Evolutionary conservation across 2,888 invertebrate genomes (phyloP), one percentile per base, ranked within the genome.

Genomic region (Drosophila setosimentum): DNA sequence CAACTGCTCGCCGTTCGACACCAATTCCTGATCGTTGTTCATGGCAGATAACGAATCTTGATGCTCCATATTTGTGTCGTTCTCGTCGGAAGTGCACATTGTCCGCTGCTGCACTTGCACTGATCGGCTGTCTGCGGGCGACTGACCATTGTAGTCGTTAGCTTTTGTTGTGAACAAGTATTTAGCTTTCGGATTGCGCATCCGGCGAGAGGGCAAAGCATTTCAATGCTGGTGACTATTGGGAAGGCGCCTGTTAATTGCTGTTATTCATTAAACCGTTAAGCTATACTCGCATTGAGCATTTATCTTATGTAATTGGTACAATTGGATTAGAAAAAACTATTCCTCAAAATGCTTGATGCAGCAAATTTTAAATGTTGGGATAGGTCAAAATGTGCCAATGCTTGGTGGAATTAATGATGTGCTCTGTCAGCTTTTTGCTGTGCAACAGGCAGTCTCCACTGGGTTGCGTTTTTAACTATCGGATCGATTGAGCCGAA

Each of bases 11-110:
- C 29, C 53, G 6, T 27, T 60, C 77, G 70, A 30, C 45, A 71
- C 72, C 70, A 61, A 80, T 53, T 91, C 86, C 21, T 79, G 73
- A 42, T 90, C 87, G 40, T 54, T 68, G 45, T 3, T 8, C 21
- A 51, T n/a, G 8, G 18, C 2, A 7, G 49, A n/a, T 16, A 48
- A 51, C 10, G 60, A 65, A 45, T 50, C 37, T 61, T 73, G 68
- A 8, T 61, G 48, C 37, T 55, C 57, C 48, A 27, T 27, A 33
- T 30, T 30, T 24, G n/a, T 1, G 33, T 33, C 75, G 35, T 59
- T 65, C 24, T 71, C 67, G 53, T 67, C 61, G 6, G 80, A 70
- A 3, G 80, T 76, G 68, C 68, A 69, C 83, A 84, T 82, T 42
- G 2, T 27, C 48, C 29, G 59, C 65, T 51, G 51, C 30, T 64